Percentiles rank a stretch among this genome's conserved stretches.
Evolutionary conservation across 2,797 vertebrate species (phyloP).

Genomic region (Hybognathus amarus): DNA sequence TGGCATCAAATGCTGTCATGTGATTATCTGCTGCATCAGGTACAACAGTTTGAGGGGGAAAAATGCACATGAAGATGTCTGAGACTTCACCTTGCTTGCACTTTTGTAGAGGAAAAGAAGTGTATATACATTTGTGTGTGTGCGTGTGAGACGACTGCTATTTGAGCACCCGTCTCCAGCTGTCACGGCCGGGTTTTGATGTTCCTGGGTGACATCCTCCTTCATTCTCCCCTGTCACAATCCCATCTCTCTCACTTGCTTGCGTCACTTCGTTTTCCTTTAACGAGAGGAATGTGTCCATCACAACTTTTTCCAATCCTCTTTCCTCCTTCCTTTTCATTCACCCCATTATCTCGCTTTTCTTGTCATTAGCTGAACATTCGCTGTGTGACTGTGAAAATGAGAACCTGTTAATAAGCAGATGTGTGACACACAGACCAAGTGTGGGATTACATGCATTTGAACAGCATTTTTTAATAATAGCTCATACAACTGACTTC

Average conservation of each 20-base stretch:
- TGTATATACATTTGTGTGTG: constrained; percentile 37
- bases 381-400: constrained; percentile 10
- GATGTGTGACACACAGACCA: not conserved
- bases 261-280: constrained; percentile 21
- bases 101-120: constrained; percentile 22
- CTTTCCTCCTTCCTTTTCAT: constrained; percentile 34
- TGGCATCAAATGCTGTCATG: not conserved
- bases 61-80: constrained; percentile 16
- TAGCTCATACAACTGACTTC: not conserved
- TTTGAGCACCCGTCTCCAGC: constrained; percentile 35
- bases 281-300: constrained; percentile 53
- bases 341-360: constrained; percentile 29
- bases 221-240: constrained; percentile 49
- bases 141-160: constrained; percentile 9
- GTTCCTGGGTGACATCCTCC: constrained; percentile 47
- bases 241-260: constrained; percentile 43
- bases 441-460: constrained; percentile 3
- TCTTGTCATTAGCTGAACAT: constrained; percentile 41
- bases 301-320: constrained; percentile 37
- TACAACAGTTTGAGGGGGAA: not conserved
- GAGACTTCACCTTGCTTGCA: not conserved
- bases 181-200: constrained; percentile 47
- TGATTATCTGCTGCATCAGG: not conserved
- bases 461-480: not conserved
- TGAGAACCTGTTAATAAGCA: constrained; percentile 11